Evolutionary conservation across 92 coral and sea anemone genomes (phyloP), one percentile per base, ranked within the genome.

Genomic region (Porites divaricata): DNA sequence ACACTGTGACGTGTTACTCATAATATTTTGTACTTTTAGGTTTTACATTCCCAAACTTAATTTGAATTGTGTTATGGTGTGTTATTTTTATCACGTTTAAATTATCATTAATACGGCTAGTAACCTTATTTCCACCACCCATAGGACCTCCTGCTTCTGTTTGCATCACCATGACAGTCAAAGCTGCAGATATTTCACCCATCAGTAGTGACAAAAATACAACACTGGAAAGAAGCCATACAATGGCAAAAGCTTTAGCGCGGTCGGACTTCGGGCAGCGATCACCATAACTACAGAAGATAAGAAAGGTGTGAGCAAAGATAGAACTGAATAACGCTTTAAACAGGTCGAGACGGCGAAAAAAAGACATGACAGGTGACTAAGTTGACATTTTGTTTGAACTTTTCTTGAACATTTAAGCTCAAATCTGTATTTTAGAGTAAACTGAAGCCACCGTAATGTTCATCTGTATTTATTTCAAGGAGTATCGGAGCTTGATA

Each of bases 261-360:
- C 70, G 63, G 19, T 2, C 15, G 10, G 87, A 72, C 70, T 48
- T 73, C 9, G 78, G 72, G 63, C 79, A 83, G 2, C 87, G 87
- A 65, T 83, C 87, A 24, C 87, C 87, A 22, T 83, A 83, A 12
- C 87, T 83, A 15, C 7, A 56, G 6, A 65, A 63, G 4, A 2
- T 1, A 4, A 62, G 16, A 51, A 4, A 2, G 45, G 45, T 35
- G 45, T 35, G 6, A 35, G 45, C 45, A 35, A 5, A 35, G 45
- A 35, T 35, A 35, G 6, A 35, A 35, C 45, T 35, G 4, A 35
- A 3, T 35, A 35, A 35, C 45, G 45, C 45, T 35, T 35, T 35
- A 35, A 35, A 35, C 45, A 28, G 41, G 5, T 28, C 41, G 41
- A 28, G 41, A 28, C 41, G 41, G 41, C 41, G 41, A 28, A 3